Conservation (phyloP, 64 coral and sea anemone species). For the Astreopora myriophthalma region DNA sequence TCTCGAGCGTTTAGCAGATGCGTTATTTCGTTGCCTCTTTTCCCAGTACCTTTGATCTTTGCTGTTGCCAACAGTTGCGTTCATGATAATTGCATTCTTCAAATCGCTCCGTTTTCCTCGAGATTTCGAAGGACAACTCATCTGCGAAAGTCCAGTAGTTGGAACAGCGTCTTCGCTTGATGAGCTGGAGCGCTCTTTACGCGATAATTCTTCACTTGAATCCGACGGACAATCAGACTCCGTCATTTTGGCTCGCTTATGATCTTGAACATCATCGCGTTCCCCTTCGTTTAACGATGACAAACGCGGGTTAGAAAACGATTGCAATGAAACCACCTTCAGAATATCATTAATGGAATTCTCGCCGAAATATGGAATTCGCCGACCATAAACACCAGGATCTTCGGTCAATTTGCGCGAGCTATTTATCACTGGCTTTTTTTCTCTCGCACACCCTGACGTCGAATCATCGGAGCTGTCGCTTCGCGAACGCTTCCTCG, state of each 20-base stretch:
- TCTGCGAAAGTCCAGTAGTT: background rate
- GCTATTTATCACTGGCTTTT: conserved; percentile 24
- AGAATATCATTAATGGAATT: conserved; percentile 92
- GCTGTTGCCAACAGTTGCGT: background rate
- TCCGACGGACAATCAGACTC: conserved; percentile 43
- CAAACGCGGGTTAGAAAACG: conserved; percentile 77
- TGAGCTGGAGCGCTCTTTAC: conserved; percentile 18
- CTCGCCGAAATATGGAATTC: conserved; percentile 65
- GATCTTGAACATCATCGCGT: conserved; percentile 12
- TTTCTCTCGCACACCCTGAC: conserved; percentile 27
- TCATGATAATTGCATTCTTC: conserved; percentile 28
- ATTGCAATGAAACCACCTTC: conserved; percentile 91
- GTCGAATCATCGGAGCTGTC: conserved; percentile 74
- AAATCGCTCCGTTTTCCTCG: conserved; percentile 52
- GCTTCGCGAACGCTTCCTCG: conserved; percentile 63
- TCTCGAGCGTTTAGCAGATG: conserved; percentile 87
- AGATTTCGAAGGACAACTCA: conserved; percentile 23
- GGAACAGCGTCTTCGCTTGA: conserved; percentile 52
- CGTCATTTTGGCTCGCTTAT: background rate
- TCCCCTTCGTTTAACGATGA: conserved; percentile 34
- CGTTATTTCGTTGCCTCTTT: conserved; percentile 88
- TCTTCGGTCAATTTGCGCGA: conserved; percentile 9
- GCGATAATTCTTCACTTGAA: conserved; percentile 17
- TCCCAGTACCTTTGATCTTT: conserved; percentile 95
- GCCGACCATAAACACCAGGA: conserved; percentile 53